phyloP scores from a whole-genome alignment of 2,797 vertebrate genomes.

The Sebastolobus altivelis region DNA sequence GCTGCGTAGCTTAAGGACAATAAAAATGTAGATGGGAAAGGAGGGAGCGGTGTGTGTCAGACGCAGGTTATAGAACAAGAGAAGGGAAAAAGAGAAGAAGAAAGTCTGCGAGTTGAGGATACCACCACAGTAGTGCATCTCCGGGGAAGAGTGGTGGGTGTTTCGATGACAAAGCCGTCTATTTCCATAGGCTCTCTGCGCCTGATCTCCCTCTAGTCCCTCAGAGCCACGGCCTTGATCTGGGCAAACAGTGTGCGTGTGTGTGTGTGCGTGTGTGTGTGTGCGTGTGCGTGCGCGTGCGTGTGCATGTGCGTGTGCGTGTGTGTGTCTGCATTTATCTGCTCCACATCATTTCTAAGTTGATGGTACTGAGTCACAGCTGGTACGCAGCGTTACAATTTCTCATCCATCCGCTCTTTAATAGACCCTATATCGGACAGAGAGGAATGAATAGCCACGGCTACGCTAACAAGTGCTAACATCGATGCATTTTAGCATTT shows the following conservation, averaged over 20 bases:
- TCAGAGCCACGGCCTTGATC: slow-evolving; percentile 94
- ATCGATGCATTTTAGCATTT: slow-evolving; percentile 64
- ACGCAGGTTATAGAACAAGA: slow-evolving; percentile 35
- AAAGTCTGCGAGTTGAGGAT: slow-evolving; percentile 76
- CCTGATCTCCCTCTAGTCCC: slow-evolving; percentile 92
- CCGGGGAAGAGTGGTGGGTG: slow-evolving; percentile 61
- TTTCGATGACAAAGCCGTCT: slow-evolving; percentile 80
- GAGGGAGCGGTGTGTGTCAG: slow-evolving; percentile 23
- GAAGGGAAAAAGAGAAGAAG: slow-evolving; percentile 39
- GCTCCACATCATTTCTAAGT: slow-evolving; percentile 72
- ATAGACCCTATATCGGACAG: slow-evolving; percentile 86
- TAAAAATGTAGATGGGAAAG: slow-evolving; percentile 2
- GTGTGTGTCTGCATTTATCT: slow-evolving; percentile 88
- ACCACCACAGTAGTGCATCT: slow-evolving; percentile 53
- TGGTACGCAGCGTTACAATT: slow-evolving; percentile 88
- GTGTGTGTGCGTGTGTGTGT: slow-evolving; percentile 64
- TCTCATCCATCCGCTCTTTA: slow-evolving; percentile 80
- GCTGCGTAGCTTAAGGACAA: slow-evolving; percentile 21
- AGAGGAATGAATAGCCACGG: slow-evolving; percentile 88
- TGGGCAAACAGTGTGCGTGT: slow-evolving; percentile 88
- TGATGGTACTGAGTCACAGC: slow-evolving; percentile 90
- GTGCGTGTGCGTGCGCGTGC: slow-evolving; percentile 50
- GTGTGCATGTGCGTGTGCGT: slow-evolving; percentile 44
- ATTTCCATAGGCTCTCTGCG: slow-evolving; percentile 89
- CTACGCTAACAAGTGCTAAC: slow-evolving; percentile 92